Percentiles rank a stretch among this genome's conserved stretches.
Conservation (phyloP, 2,113 vertebrate genomes). For the Bubo blakistoni region DNA sequence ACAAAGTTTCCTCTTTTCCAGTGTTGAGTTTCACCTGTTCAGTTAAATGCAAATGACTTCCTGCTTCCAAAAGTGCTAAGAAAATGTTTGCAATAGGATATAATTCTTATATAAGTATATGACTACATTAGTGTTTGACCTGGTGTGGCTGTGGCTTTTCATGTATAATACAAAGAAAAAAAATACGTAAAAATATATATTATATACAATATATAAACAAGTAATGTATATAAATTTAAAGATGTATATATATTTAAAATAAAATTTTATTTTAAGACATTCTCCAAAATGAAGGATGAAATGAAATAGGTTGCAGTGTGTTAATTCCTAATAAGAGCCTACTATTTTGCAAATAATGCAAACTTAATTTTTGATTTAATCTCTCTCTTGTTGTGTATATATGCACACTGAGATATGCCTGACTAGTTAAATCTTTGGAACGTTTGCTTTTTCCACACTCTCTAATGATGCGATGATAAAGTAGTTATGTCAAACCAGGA, state of each 20-base stretch:
- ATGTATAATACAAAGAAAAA: not conserved
- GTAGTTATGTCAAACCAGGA: not conserved
- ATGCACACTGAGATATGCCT: not conserved
- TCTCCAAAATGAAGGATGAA: not conserved
- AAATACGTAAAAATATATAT: not conserved
- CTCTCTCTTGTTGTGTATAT: not conserved
- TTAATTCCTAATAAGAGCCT: not conserved
- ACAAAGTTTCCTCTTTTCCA: not conserved
- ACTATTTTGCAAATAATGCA: not conserved
- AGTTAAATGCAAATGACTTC: conserved; percentile 1
- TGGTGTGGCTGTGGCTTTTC: not conserved
- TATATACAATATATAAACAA: not conserved
- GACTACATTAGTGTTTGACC: not conserved
- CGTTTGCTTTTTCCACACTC: not conserved
- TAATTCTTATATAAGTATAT: not conserved
- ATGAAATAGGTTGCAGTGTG: not conserved
- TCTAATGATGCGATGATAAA: not conserved
- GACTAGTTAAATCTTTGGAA: not conserved
- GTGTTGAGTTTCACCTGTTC: not conserved
- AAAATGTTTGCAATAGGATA: not conserved
- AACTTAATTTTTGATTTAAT: not conserved
- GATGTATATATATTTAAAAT: not conserved
- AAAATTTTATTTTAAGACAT: conserved; percentile 14
- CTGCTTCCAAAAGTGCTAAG: not conserved
- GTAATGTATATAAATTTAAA: not conserved